phyloP scores from a whole-genome alignment of 1,140 invertebrate species.

The Cotesia typhae region DNA sequence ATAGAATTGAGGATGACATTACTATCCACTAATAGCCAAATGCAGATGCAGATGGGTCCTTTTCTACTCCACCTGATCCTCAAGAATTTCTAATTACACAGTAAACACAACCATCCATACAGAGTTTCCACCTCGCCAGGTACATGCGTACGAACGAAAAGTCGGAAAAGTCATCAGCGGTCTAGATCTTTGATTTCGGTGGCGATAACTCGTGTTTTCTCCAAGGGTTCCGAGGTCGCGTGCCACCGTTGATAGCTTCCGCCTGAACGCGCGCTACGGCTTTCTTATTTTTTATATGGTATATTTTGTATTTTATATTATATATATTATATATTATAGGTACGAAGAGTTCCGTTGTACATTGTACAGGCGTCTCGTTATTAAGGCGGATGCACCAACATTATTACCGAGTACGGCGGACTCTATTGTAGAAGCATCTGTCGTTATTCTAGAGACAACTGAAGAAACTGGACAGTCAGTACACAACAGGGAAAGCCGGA shows the following conservation, averaged over 20 bases:
- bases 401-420: conserved; percentile 31
- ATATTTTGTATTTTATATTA: not conserved
- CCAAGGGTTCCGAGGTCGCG: conserved; percentile 36
- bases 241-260: conserved; percentile 31
- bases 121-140: too few species aligned
- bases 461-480: conserved; percentile 15
- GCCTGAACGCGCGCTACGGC: not conserved
- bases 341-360: conserved; percentile 33
- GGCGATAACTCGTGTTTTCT: conserved; percentile 15
- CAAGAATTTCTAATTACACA: too few species aligned
- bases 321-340: too few species aligned
- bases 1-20: too few species aligned
- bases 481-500: conserved; percentile 37
- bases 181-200: conserved; percentile 28
- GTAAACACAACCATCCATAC: too few species aligned
- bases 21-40: too few species aligned
- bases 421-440: conserved; percentile 52
- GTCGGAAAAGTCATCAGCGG: conserved; percentile 11
- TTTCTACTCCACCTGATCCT: not conserved
- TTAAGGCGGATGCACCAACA: conserved; percentile 34
- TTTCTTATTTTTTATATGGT: too few species aligned
- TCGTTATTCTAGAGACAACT: conserved; percentile 30
- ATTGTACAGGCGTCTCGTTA: conserved; percentile 33
- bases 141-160: too few species aligned
- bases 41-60: too few species aligned